Conservation (phyloP, 2,888 invertebrate species). For the Ornithoptera alexandrae region DNA sequence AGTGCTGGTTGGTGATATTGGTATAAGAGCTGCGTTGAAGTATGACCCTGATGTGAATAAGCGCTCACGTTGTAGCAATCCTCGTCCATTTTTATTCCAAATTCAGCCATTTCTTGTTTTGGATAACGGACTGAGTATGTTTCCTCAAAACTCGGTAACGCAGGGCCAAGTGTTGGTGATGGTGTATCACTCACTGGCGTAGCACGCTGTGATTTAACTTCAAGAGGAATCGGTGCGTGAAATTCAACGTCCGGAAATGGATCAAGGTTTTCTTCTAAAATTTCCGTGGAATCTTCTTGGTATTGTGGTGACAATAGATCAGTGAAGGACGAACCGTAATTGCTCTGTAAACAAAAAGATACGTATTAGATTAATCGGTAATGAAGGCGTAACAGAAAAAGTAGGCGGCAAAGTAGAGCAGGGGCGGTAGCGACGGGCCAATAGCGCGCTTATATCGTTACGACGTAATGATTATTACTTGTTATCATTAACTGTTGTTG, state of each 20-base stretch:
- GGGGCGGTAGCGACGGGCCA: slow-evolving; percentile 65
- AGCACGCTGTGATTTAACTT: slow-evolving; percentile 65
- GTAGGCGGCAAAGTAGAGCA: slow-evolving; percentile 63
- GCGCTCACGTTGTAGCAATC: slow-evolving; percentile 87
- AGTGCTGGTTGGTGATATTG: slow-evolving; percentile 81
- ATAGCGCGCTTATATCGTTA: slow-evolving; percentile 52
- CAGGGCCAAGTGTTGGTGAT: slow-evolving; percentile 77
- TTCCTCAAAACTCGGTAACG: slow-evolving; percentile 93
- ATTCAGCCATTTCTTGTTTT: slow-evolving; percentile 81
- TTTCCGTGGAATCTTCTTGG: slow-evolving; percentile 85
- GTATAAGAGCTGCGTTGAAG: slow-evolving; percentile 79
- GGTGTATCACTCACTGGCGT: slow-evolving; percentile 71
- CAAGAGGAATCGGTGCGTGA: slow-evolving; percentile 68
- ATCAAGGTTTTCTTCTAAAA: slow-evolving; percentile 86
- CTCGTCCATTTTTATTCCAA: slow-evolving; percentile 91
- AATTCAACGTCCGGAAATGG: slow-evolving; percentile 86
- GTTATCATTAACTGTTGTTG: slow-evolving; percentile 38
- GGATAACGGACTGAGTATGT: slow-evolving; percentile 90
- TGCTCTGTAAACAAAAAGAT: slow-evolving; percentile 82
- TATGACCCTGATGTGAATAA: slow-evolving; percentile 79
- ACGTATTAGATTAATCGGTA: slow-evolving; percentile 36
- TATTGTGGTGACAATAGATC: slow-evolving; percentile 88
- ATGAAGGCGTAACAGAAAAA: slow-evolving; percentile 61
- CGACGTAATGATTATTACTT: slow-evolving; percentile 37
- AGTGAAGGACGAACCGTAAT: slow-evolving; percentile 89